These are phyloP conservation scores for Caenorhabditis sulstoni DNA, from an alignment of 2,888 invertebrate genomes.

Conservation along the genomic window DNA sequence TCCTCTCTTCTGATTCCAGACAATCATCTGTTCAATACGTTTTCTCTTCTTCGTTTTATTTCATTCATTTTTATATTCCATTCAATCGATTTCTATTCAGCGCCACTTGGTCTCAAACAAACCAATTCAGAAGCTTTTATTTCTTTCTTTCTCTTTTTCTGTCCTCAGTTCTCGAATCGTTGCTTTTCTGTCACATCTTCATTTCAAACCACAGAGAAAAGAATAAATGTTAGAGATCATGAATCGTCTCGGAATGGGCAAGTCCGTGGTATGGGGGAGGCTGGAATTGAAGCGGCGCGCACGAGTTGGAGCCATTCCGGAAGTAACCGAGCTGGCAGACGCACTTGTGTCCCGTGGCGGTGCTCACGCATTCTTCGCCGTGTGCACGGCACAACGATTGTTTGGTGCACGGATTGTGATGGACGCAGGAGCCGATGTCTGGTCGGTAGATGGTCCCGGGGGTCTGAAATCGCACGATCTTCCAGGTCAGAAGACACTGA, in stretches of 20 bases:
- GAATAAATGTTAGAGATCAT: neutral
- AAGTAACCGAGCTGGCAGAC: constrained; percentile 62
- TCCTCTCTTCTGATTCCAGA: neutral
- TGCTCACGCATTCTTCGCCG: constrained; percentile 58
- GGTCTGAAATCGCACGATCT: constrained; percentile 18
- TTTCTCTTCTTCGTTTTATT: too few species aligned
- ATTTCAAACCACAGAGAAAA: neutral
- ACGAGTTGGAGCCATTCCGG: constrained; percentile 35
- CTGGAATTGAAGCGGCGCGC: constrained; percentile 11
- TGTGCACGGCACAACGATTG: constrained; percentile 54
- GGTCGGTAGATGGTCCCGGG: constrained; percentile 60
- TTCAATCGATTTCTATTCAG: too few species aligned
- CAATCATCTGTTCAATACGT: too few species aligned
- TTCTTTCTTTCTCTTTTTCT: too few species aligned
- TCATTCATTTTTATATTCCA: too few species aligned
- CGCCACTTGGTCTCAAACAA: too few species aligned
- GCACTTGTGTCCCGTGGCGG: constrained; percentile 53
- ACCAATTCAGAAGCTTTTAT: too few species aligned
- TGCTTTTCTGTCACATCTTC: constrained; percentile 5
- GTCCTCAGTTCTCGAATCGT: neutral
- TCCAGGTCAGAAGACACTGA: too few species aligned
- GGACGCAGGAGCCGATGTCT: constrained; percentile 65
- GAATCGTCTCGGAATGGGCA: constrained; percentile 15
- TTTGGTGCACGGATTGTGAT: constrained; percentile 62
- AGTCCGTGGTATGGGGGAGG: constrained; percentile 31